Evolutionary conservation across 2,888 invertebrate species (phyloP), one percentile per base, ranked within the genome.

Genomic region (Drosophila leonis): DNA sequence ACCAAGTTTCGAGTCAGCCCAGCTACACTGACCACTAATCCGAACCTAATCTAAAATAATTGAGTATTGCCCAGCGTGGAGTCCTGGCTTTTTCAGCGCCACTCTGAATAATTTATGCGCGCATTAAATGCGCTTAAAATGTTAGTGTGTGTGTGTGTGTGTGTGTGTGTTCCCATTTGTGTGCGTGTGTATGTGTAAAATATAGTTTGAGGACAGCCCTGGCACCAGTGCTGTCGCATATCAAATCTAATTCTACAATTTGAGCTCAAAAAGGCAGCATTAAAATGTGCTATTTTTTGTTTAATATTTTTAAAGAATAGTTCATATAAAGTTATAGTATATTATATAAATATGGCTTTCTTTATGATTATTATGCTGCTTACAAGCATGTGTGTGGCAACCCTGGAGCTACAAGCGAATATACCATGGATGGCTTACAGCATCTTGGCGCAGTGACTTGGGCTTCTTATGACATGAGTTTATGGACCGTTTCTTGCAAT

Each of bases 11-110:
- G 42, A 60, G 29, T 48, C 46, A 31, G 29, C n/a, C 20, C 33
- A 9, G 35, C 20, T 56, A 33, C 54, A 10, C 75, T 72, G 75
- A 81, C 82, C 77, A 84, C 90, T 89, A 85, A 85, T 87, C 84
- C 84, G 78, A 87, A 87, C 85, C 87, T 85, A 85, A 85, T 89
- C 90, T 82, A 89, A 85, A 89, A 89, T 85, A 85, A 85, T 85
- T 85, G 90, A 85, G 82, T 89, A 87, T 82, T 70, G 86, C 75
- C 71, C 78, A 52, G 67, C 63, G 66, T 51, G 68, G 29, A 57
- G 46, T 49, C 65, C 57, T 31, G 5, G 59, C 63, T 65, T 69
- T 72, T 74, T 54, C 65, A 61, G 33, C 68, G 42, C 6, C 39
- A 55, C 55, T 59, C 66, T 82, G 69, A 89, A 89, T 89, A 79